These are phyloP conservation scores for Anthophora plumipes DNA, from an alignment of 2,888 invertebrate species.

Conservation along the genomic window DNA sequence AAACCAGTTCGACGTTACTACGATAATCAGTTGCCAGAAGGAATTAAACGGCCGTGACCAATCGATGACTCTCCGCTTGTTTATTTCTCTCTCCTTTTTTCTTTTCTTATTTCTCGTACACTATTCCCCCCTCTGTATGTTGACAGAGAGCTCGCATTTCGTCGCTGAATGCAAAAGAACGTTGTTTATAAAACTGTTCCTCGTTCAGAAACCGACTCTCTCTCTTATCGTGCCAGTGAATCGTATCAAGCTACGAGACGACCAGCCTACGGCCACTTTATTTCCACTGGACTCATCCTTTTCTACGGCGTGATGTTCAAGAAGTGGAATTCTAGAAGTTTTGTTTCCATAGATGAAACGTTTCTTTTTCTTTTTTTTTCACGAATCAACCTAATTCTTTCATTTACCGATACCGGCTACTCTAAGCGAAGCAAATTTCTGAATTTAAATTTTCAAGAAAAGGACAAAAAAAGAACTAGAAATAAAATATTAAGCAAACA, in stretches of 20 bases:
- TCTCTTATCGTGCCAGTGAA: constrained; percentile 25
- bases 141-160: constrained; percentile 11
- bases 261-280: background rate
- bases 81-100: background rate
- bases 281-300: background rate
- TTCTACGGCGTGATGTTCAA: background rate
- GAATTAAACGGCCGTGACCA: constrained; percentile 43
- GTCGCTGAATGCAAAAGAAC: background rate
- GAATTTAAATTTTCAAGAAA: background rate
- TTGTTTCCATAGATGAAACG: background rate
- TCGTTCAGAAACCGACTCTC: constrained; percentile 14
- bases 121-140: background rate
- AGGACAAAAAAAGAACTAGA: background rate
- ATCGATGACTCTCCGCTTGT: constrained; percentile 42
- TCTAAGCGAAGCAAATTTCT: no score
- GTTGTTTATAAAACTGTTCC: constrained; percentile 8
- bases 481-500: background rate
- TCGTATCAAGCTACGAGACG: constrained; percentile 27
- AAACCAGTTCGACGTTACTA: constrained; percentile 47
- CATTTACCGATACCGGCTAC: background rate
- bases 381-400: background rate
- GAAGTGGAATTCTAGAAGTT: no score
- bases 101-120: background rate
- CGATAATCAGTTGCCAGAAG: constrained; percentile 34
- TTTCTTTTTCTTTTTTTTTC: background rate